Conservation (phyloP, 2,797 vertebrate genomes). For the Rhynchotus rufescens region DNA sequence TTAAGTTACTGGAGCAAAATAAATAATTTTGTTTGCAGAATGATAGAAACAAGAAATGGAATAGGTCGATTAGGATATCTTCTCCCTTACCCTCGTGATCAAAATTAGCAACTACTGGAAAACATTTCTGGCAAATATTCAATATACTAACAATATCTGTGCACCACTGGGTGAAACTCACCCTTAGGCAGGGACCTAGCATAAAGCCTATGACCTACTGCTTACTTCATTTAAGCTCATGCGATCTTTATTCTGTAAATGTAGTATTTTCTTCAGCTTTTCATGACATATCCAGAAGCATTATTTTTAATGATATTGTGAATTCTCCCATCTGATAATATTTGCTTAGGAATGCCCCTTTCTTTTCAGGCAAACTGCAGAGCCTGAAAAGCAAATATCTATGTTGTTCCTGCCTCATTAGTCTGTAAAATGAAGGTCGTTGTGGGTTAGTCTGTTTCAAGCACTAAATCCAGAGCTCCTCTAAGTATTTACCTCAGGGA, state of each 20-base stretch:
- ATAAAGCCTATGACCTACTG: background rate
- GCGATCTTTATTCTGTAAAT: background rate
- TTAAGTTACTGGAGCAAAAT: constrained; percentile 10
- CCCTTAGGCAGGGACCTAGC: background rate
- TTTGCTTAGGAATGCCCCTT: background rate
- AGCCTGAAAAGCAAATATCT: background rate
- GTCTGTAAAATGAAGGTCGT: background rate
- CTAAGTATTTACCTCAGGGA: background rate
- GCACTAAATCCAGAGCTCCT: background rate
- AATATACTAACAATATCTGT: background rate
- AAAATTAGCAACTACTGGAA: background rate
- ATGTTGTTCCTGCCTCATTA: background rate
- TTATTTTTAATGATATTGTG: background rate
- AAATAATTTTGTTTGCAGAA: background rate
- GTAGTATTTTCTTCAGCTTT: background rate
- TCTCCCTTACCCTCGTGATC: background rate
- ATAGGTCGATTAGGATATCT: background rate
- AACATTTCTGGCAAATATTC: background rate
- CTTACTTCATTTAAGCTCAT: background rate
- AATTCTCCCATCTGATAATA: background rate
- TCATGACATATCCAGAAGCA: background rate
- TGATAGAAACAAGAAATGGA: background rate
- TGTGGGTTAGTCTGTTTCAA: background rate
- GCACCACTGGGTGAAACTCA: background rate
- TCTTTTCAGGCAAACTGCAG: background rate